A percentile compares a stretch with the other conserved stretches of the same genome.
phyloP scores from a whole-genome alignment of 1,140 invertebrate genomes.

The Drosophila sechellia region DNA sequence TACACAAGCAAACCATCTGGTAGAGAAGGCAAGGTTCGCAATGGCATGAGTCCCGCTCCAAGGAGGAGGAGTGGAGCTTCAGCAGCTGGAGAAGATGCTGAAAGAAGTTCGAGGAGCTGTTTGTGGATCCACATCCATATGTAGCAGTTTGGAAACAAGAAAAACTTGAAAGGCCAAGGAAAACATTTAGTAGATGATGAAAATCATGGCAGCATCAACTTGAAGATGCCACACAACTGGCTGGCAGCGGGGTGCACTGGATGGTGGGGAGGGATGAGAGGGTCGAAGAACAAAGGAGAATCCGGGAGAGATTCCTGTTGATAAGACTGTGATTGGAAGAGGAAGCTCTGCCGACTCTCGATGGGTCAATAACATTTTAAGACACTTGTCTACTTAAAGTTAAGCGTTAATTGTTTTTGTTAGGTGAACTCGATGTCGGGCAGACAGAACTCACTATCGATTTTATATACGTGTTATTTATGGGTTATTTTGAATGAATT shows the following conservation, averaged over 20 bases:
- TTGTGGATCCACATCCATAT: constrained; percentile 19
- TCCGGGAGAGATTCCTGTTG: neutral
- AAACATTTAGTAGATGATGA: constrained; percentile 82
- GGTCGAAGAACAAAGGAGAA: constrained; percentile 1
- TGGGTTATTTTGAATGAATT: neutral
- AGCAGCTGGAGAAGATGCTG: constrained; percentile 33
- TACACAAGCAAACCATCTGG: constrained; percentile 73
- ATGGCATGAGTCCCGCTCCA: neutral
- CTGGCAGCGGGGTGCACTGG: neutral
- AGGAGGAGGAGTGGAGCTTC: constrained; percentile 10
- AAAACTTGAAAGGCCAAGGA: constrained; percentile 74
- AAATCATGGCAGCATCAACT: constrained; percentile 80
- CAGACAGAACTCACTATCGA: neutral
- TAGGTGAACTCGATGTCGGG: neutral
- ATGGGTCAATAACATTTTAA: constrained; percentile 34
- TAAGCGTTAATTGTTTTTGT: constrained; percentile 29
- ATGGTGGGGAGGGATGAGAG: neutral
- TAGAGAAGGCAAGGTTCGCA: constrained; percentile 32
- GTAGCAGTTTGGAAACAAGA: constrained; percentile 48
- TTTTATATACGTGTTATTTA: neutral
- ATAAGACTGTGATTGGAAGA: constrained; percentile 24
- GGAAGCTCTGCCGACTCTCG: constrained; percentile 6
- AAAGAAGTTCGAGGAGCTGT: constrained; percentile 28
- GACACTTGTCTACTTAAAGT: constrained; percentile 1
- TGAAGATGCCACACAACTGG: constrained; percentile 41